Evolutionary conservation across 2,797 vertebrate species (phyloP), one percentile per base, ranked within the genome.

Genomic region (Macropodus opercularis): DNA sequence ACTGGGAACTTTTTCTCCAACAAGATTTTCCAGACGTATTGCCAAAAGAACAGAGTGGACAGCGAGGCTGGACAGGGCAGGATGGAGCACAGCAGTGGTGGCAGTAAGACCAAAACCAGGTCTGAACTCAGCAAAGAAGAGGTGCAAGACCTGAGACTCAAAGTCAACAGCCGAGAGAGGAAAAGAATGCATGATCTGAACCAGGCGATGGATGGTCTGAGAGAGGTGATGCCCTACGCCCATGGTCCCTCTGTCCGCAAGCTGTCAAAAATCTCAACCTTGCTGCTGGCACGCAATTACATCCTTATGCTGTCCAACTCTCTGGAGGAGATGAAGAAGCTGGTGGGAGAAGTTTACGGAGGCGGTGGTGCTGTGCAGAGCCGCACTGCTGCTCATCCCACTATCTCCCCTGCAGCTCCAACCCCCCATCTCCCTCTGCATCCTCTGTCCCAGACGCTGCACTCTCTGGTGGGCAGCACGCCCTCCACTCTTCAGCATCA

Each of bases 111-210:
- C 70, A 87, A 81, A 22, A 40, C 1, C 78, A 72, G 75, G 13
- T 67, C 77, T 0, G 89, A 90, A 0, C 73, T 64, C 17, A 57
- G 35, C 65, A 91, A 92, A 43, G 86, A 89, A 0, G 89, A 92
- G 58, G 15, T 67, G 35, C 94, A 94, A 66, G 92, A 93, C 32
- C 69, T 93, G 75, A 85, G 94, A n/a, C 87, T 94, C 36, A 94
- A 93, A 62, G 93, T 95, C 48, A 95, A 95, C 87, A 92, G 93
- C 23, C 91, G 94, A 0, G 94, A 95, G 79, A 90, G 93, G 75
- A 93, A 93, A 60, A 89, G 94, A 61, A 95, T 94, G 94, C 94
- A 94, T 1, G 93, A 94, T 59, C 86, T 94, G 67, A 94, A 95
- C 84, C 89, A 91, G 85, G 94, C 94, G 1, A 94, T 95, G 94